phyloP scores from a whole-genome alignment of 2,113 vertebrate species.

The Guaruba guarouba region DNA sequence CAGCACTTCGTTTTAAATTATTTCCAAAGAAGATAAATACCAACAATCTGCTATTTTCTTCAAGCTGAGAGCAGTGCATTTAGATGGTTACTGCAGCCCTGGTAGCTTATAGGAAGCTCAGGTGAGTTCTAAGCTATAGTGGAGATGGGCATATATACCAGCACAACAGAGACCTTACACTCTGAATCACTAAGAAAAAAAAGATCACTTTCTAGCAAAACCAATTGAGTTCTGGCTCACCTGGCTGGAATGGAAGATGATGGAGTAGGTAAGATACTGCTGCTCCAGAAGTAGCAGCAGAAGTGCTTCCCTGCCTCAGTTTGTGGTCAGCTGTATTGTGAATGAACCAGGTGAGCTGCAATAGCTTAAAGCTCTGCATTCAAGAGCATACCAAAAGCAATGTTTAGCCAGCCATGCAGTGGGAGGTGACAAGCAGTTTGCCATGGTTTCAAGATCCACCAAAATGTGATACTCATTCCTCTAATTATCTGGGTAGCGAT shows the following conservation, averaged over 20 bases:
- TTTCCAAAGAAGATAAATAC: neutral
- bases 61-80: neutral
- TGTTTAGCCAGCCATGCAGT: neutral
- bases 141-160: neutral
- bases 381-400: neutral
- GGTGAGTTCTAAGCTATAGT: neutral
- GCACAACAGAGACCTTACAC: neutral
- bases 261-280: neutral
- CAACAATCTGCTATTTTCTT: neutral
- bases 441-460: rapidly evolving
- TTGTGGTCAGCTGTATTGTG: neutral
- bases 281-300: neutral
- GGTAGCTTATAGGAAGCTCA: neutral
- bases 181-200: neutral
- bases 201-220: neutral
- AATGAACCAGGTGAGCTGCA: neutral
- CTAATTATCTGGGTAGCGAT: neutral
- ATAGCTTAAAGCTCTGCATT: neutral
- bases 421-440: neutral
- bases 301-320: neutral
- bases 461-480: neutral
- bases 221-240: neutral
- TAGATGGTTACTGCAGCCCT: neutral
- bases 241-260: neutral
- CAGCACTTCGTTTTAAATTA: neutral